A percentile compares a stretch with the other conserved stretches of the same genome.
These are phyloP conservation scores for Macrotrachela quadricornifera DNA, from an alignment of 1,140 invertebrate species.

Conservation along the genomic window DNA sequence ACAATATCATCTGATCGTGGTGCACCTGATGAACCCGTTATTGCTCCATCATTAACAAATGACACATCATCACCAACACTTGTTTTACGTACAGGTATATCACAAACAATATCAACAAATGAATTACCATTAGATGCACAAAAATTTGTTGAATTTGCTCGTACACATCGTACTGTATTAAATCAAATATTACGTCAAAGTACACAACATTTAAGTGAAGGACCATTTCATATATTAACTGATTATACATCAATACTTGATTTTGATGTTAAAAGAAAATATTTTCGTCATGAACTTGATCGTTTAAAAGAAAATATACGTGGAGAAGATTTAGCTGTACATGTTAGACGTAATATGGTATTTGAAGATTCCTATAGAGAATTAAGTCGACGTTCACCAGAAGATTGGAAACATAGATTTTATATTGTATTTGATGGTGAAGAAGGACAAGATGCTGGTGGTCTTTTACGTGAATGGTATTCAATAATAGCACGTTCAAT, in stretches of 20 bases:
- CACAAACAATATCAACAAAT: not conserved
- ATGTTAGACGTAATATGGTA: constrained; percentile 59
- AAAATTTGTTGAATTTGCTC: constrained; percentile 18
- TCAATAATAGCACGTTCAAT: constrained; percentile 79
- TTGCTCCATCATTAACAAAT: not conserved
- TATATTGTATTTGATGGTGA: constrained; percentile 87
- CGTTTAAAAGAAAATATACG: constrained; percentile 38
- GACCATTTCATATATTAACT: constrained; percentile 67
- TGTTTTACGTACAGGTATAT: not conserved
- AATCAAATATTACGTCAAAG: constrained; percentile 76
- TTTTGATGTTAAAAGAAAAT: constrained; percentile 73
- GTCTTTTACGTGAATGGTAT: constrained; percentile 73
- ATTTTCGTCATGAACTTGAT: constrained; percentile 67
- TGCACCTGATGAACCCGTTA: not conserved
- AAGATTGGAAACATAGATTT: constrained; percentile 81
- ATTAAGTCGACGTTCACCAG: constrained; percentile 53
- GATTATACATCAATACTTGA: constrained; percentile 47
- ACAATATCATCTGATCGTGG: not conserved
- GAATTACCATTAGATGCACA: not conserved
- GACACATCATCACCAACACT: not conserved
- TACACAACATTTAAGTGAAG: constrained; percentile 54
- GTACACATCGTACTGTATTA: constrained; percentile 60
- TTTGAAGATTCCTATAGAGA: constrained; percentile 80
- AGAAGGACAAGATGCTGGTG: constrained; percentile 79
- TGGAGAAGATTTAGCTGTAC: constrained; percentile 59